Percentiles rank a stretch among this genome's conserved stretches.
These are phyloP conservation scores for Oryzias dopingdopingensis DNA, from an alignment of 2,797 vertebrate genomes.

Conservation along the genomic window DNA sequence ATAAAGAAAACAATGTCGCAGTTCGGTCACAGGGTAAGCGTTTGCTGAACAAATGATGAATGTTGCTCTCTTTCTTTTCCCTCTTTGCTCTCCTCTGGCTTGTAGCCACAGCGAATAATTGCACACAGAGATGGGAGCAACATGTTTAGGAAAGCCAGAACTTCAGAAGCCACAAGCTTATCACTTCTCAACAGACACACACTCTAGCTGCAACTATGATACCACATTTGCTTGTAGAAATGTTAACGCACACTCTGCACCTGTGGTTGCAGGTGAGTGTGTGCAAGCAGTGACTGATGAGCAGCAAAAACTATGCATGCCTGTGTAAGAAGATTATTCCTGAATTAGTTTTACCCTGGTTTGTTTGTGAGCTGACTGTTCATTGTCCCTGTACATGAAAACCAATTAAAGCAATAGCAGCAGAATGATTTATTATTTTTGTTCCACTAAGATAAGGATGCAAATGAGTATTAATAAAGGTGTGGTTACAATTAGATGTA, in stretches of 20 bases:
- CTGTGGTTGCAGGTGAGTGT: slow-evolving; percentile 10
- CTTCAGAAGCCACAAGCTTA: slow-evolving; percentile 58
- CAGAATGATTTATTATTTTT: slow-evolving; percentile 20
- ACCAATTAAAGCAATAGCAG: slow-evolving; percentile 28
- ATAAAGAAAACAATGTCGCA: slow-evolving; percentile 65
- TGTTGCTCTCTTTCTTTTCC: slow-evolving; percentile 44
- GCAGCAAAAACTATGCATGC: background rate
- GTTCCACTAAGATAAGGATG: slow-evolving; percentile 12
- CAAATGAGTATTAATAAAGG: too few relatives aligned
- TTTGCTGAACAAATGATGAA: slow-evolving; percentile 61
- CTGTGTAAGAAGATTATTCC: slow-evolving; percentile 1
- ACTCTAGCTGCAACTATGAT: background rate
- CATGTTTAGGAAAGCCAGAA: slow-evolving; percentile 41
- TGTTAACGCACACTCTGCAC: slow-evolving; percentile 1
- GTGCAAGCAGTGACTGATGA: too few relatives aligned
- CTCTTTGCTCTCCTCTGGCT: slow-evolving; percentile 55
- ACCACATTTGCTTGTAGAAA: background rate
- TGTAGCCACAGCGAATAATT: slow-evolving; percentile 73
- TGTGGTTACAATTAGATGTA: too few relatives aligned
- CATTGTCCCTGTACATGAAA: slow-evolving; percentile 12
- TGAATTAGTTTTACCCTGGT: slow-evolving; percentile 6
- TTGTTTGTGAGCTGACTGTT: slow-evolving; percentile 17
- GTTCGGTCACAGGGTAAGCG: slow-evolving; percentile 41
- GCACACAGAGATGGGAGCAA: slow-evolving; percentile 29
- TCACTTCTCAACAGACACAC: slow-evolving; percentile 22